Base-by-base conservation (phyloP, 2,797 vertebrate species). In the Microctenopoma steveboyesi region DNA sequence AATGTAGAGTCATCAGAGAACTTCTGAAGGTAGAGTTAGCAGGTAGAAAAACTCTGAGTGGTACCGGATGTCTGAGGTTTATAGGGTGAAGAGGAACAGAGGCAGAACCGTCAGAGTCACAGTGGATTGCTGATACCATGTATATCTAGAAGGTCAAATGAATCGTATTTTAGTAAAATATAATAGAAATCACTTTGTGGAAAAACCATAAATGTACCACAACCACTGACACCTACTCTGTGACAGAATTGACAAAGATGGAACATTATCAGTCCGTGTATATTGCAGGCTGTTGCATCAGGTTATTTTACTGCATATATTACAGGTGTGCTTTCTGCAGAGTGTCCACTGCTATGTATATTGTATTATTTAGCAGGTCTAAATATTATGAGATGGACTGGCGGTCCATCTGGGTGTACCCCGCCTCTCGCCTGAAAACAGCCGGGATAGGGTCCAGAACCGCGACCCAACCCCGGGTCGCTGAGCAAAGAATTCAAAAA, bases 221-320 rank as follows among this genome's bases (percentile, higher is more conserved):
- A 11, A 22, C 22, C 22, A 22, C 22, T 22, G 33, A 18, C 35
- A 64, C 57, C 18, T n/a, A 4, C 15, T 67, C 11, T 33, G 46
- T 47, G 43, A 56, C 69, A 28, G 16, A 40, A 30, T 30, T 39
- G 37, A 70, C 63, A 55, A 33, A 65, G 42, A 65, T 8, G 14
- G 4, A 64, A 58, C 16, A n/a, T 46, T 22, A 67, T 58, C 48
- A 57, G 27, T 5, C 6, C 1, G 16, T 35, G 33, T 39, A 16
- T 33, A 35, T 82, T 76, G 63, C 16, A 10, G 8, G 45, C 4
- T 30, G 7, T 82, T 86, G 35, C 79, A 67, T 63, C 75, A 79
- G 46, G 48, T 27, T 76, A 47, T 6, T 28, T 52, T 14, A 27
- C 30, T 33, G 30, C 5, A 33, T 40, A 22, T 18, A 42, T n/a